phyloP scores from a whole-genome alignment of 2,888 invertebrate species.

The Iselma pallidipennis region DNA sequence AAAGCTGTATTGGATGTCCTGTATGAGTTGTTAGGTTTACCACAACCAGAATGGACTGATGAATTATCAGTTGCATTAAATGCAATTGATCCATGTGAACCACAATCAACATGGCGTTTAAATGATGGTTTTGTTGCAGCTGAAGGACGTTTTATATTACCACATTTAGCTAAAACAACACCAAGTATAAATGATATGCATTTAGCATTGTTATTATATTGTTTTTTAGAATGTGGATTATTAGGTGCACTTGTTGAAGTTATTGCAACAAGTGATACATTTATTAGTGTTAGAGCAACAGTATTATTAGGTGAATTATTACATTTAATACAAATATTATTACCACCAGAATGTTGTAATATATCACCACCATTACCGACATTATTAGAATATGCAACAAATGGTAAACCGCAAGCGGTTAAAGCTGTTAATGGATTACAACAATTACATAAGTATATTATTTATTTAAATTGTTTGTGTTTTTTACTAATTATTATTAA shows the following conservation, averaged over 20 bases:
- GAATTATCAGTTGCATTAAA: constrained; percentile 87
- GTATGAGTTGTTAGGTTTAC: constrained; percentile 86
- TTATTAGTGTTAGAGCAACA: constrained; percentile 89
- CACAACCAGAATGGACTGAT: constrained; percentile 91
- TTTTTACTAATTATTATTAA: constrained; percentile 5
- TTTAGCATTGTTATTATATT: constrained; percentile 83
- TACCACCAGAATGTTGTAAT: constrained; percentile 86
- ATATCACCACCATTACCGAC: constrained; percentile 82
- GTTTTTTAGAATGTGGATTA: constrained; percentile 84
- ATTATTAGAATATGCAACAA: constrained; percentile 77
- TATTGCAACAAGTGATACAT: constrained; percentile 84
- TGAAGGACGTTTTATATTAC: constrained; percentile 84
- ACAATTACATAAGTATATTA: constrained; percentile 66
- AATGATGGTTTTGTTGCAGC: constrained; percentile 94
- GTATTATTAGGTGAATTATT: constrained; percentile 86
- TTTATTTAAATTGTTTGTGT: neutral
- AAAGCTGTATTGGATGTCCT: constrained; percentile 91
- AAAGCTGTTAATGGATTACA: constrained; percentile 81
- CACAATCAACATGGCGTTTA: constrained; percentile 84
- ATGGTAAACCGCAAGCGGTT: constrained; percentile 78
- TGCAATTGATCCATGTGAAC: constrained; percentile 85
- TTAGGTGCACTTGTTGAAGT: constrained; percentile 90
- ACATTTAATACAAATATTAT: constrained; percentile 80
- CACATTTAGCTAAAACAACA: constrained; percentile 81
- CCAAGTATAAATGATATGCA: constrained; percentile 93